phyloP scores from a whole-genome alignment of 1,140 invertebrate genomes.

The Pseudomyrmex gracilis region DNA sequence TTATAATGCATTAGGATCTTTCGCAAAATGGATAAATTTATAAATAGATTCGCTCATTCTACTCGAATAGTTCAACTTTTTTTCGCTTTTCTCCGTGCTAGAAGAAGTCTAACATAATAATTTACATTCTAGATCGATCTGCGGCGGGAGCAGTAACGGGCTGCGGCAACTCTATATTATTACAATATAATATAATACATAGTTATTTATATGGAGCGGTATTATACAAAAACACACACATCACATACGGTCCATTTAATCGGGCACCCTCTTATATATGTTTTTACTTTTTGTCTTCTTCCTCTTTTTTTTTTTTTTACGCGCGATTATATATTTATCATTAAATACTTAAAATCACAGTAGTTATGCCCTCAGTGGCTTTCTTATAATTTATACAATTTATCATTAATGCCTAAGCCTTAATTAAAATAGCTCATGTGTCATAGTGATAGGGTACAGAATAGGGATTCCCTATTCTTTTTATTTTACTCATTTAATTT shows the following conservation, averaged over 20 bases:
- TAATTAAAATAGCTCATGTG: constrained; percentile 82
- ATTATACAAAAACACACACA: constrained; percentile 86
- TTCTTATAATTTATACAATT: constrained; percentile 84
- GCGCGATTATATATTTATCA: constrained; percentile 82
- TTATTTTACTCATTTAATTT: not conserved
- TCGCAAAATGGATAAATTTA: constrained; percentile 37
- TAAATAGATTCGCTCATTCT: constrained; percentile 75
- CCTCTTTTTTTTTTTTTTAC: constrained; percentile 56
- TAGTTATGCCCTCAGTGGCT: constrained; percentile 86
- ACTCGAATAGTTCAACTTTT: constrained; percentile 70
- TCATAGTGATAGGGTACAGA: constrained; percentile 69
- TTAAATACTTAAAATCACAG: constrained; percentile 87
- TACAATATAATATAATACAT: constrained; percentile 84
- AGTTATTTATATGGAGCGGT: constrained; percentile 85
- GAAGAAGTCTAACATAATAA: constrained; percentile 70
- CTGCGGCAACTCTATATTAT: constrained; percentile 80
- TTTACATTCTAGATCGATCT: constrained; percentile 75
- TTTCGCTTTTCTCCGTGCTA: constrained; percentile 66
- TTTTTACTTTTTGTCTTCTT: constrained; percentile 76
- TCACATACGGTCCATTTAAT: constrained; percentile 80
- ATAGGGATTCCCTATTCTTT: constrained; percentile 57
- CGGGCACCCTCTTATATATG: constrained; percentile 77
- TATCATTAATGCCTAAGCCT: constrained; percentile 82
- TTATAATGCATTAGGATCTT: constrained; percentile 83
- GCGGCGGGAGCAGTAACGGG: constrained; percentile 79